Percentiles rank a stretch among this genome's conserved stretches.
Conservation (phyloP, 2,113 vertebrate species). For the Leptobrachium leishanense region DNA sequence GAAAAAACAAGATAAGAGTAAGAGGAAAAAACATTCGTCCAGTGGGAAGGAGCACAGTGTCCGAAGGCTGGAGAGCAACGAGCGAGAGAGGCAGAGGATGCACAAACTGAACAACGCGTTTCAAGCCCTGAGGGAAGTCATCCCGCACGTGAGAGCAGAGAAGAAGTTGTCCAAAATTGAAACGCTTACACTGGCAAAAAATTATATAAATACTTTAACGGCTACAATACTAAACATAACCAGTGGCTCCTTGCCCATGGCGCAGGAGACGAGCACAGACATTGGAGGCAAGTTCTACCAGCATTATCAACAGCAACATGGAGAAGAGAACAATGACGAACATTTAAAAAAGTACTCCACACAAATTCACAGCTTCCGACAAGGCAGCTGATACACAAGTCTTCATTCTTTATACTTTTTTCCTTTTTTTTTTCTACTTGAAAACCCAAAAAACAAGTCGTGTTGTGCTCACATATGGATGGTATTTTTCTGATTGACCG, state of each 20-base stretch:
- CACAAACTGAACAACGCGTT: slow-evolving; percentile 98
- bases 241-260: slow-evolving; percentile 70
- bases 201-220: slow-evolving; percentile 96
- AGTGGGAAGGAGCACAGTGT: slow-evolving; percentile 75
- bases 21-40: slow-evolving; percentile 57
- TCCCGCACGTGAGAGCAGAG: slow-evolving; percentile 89
- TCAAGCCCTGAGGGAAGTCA: slow-evolving; percentile 90
- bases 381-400: slow-evolving; percentile 63
- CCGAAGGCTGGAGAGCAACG: slow-evolving; percentile 90
- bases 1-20: slow-evolving; percentile 49
- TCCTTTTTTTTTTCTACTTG: not conserved
- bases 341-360: slow-evolving; percentile 79
- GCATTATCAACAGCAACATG: slow-evolving; percentile 79
- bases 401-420: not conserved
- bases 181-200: slow-evolving; percentile 95
- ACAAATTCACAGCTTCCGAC: slow-evolving; percentile 75
- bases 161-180: slow-evolving; percentile 98
- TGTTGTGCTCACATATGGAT: too few species aligned
- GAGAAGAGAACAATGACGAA: slow-evolving; percentile 70
- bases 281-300: slow-evolving; percentile 75
- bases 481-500: too few species aligned
- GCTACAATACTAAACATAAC: slow-evolving; percentile 90
- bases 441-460: too few species aligned
- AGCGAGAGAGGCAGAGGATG: slow-evolving; percentile 94
- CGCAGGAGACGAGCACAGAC: slow-evolving; percentile 61